Evolutionary conservation across 2,797 vertebrate species (phyloP), one percentile per base, ranked within the genome.

Genomic region (Mormyrus proboscirostris): DNA sequence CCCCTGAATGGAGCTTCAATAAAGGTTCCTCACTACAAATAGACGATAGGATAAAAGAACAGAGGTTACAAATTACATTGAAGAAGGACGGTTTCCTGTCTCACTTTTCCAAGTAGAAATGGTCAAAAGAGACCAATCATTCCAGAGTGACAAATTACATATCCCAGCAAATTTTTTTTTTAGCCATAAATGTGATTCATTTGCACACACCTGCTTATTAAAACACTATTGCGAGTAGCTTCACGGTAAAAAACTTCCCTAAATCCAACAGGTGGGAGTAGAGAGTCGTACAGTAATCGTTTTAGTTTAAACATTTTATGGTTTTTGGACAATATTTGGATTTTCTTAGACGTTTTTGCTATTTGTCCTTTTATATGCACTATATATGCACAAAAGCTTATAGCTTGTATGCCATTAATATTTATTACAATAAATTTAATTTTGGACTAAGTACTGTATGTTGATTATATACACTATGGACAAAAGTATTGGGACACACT

Each of bases 241-340:
- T 76, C 65, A 73, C 29, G 5, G 69, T 76, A 76, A 76, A 76
- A 76, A 76, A 41, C 33, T 76, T 76, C 41, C 25, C 10, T 73
- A 73, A 38, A 73, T 73, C 69, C 69, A 76, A 76, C 69, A 76
- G 69, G 69, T 76, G 69, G 69, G 69, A 76, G 69, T 76, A 76
- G 69, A 76, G 69, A 16, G 69, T 76, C 33, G 33, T 38, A 33
- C 29, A 33, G 29, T 33, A 38, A 76, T 76, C 29, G 14, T 38
- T 41, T 38, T 76, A 38, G 33, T 38, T 76, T 38, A 76, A 38
- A 76, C 5, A 33, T 16, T 76, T 38, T 16, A 16, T 7, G 33
- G 14, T 38, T 76, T 76, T 76, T 76, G 7, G 14, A 76, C 33
- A 76, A 76, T 38, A 76, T 76, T 76, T 41, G 10, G 33, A 76